A percentile compares a stretch with the other conserved stretches of the same genome.
phyloP scores from a whole-genome alignment of 2,888 invertebrate species.

The Theodoxus fluviatilis region DNA sequence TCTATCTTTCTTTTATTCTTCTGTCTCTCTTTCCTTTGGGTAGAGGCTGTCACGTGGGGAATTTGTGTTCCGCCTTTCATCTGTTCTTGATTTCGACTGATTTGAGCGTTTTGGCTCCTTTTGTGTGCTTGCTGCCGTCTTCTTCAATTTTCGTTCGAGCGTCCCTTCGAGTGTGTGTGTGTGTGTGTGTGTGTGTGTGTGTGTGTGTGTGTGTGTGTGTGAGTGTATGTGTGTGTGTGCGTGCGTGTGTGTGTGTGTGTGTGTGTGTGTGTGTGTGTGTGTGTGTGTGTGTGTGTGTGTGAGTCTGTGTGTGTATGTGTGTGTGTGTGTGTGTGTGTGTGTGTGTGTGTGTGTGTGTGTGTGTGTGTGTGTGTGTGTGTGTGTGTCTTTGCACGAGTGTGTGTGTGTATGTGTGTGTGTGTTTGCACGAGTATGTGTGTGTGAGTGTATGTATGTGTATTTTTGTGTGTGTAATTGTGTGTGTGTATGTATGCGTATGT shows the following conservation, averaged over 20 bases:
- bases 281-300: conserved; percentile 16
- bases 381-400: background rate
- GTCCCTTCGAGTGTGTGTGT: no score
- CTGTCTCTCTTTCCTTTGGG: background rate
- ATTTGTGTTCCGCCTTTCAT: background rate
- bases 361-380: conserved; percentile 3
- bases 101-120: background rate
- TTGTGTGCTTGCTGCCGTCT: background rate
- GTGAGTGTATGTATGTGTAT: background rate
- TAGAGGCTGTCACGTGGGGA: background rate
- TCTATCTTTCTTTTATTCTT: background rate
- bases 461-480: background rate
- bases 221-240: conserved; percentile 1
- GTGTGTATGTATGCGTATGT: background rate
- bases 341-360: background rate
- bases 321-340: conserved; percentile 9
- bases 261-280: conserved; percentile 19
- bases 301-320: background rate
- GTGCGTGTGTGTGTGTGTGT: conserved; percentile 21
- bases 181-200: conserved; percentile 15
- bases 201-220: conserved; percentile 22
- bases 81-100: background rate
- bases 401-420: background rate
- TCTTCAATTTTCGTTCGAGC: no score
- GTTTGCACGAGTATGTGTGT: background rate